Conservation (phyloP, 2,113 vertebrate genomes). For the Tragelaphus imberbis region DNA sequence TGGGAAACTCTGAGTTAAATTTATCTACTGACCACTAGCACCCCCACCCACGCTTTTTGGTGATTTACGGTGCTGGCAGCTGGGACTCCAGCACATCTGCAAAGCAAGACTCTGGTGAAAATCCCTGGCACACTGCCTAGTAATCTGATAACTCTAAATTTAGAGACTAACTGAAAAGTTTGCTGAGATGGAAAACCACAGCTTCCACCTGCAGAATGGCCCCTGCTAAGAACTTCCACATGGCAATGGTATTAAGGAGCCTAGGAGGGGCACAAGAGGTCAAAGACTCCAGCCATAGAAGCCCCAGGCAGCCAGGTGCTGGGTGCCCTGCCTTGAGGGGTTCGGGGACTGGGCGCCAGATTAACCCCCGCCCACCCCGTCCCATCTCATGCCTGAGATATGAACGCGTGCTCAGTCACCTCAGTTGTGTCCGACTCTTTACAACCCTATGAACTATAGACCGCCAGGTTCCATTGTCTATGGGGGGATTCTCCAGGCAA, state of each 20-base stretch:
- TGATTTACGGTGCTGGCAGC: background rate
- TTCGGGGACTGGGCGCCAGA: background rate
- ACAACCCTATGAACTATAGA: background rate
- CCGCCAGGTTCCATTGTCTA: background rate
- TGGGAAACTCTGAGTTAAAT: background rate
- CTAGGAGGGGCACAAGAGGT: background rate
- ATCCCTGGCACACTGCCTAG: background rate
- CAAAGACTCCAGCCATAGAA: no score
- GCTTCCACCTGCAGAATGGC: background rate
- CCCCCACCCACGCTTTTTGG: background rate
- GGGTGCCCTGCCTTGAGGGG: background rate
- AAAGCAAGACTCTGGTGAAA: background rate
- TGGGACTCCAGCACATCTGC: background rate
- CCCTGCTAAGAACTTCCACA: background rate
- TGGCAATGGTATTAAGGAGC: background rate
- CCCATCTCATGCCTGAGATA: background rate
- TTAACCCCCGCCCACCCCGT: accelerated
- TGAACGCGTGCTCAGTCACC: background rate
- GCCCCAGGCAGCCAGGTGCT: background rate
- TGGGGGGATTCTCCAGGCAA: background rate
- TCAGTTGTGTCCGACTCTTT: background rate
- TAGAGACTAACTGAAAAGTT: slow-evolving; percentile 4
- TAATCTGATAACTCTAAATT: background rate
- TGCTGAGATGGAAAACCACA: background rate
- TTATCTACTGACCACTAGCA: background rate